Percentiles rank a stretch among this genome's conserved stretches.
Evolutionary conservation across 2,797 vertebrate species (phyloP).

Genomic region (Calcarius lapponicus): DNA sequence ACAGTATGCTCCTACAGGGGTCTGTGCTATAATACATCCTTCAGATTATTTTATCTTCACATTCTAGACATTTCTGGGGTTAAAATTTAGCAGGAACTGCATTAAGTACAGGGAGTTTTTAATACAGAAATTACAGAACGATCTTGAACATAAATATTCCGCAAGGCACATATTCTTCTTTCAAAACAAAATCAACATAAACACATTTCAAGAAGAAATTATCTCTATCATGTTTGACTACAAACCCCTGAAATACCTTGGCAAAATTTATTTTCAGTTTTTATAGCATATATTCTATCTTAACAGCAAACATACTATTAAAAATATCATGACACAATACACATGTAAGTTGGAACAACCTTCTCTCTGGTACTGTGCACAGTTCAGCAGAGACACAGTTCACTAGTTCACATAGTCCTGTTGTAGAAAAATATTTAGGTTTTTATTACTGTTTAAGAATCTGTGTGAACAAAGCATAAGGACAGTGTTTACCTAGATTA

Average conservation of each 20-base stretch:
- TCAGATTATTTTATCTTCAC: not conserved
- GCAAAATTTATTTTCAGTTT: not conserved
- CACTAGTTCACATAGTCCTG: not conserved
- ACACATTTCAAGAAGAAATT: not conserved
- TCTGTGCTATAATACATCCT: not conserved
- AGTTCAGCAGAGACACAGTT: not conserved
- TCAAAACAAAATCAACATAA: slow-evolving; percentile 10
- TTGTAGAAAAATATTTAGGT: not conserved
- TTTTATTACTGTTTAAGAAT: not conserved
- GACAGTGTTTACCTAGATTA: not conserved
- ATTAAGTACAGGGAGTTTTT: not conserved
- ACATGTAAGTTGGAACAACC: not conserved
- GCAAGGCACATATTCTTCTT: not conserved
- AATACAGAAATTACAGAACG: not conserved
- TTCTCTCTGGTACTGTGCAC: not conserved
- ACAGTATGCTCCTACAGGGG: not conserved
- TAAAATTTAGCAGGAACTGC: not conserved
- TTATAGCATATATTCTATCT: not conserved
- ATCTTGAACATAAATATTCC: not conserved
- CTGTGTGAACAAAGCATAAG: not conserved
- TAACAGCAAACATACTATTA: not conserved
- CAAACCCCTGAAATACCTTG: not conserved
- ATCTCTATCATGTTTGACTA: not conserved
- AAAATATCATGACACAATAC: not conserved
- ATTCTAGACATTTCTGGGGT: not conserved